Base-by-base conservation (phyloP, 1,140 invertebrate species). In the Brachionus rotundiformis region DNA sequence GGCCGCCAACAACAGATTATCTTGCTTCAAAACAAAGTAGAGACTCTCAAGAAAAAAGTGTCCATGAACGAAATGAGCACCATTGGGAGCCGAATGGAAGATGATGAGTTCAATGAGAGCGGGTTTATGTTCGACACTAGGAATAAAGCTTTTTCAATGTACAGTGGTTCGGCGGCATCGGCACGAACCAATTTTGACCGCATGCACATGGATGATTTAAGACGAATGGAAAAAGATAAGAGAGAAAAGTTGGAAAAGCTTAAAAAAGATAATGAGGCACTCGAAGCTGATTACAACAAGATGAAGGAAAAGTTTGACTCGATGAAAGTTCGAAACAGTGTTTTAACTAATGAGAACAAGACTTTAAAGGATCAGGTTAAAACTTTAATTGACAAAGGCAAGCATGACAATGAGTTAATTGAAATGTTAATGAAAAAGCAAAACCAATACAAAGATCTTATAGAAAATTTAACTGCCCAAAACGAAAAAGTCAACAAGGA, bases 371-470 rank as follows among this genome's bases (percentile, higher is more conserved):
- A 85, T 63, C 86, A 87, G 49, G 83, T 86, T 63, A 82, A 86
- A 82, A 86, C 84, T n/a, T 82, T 87, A 44, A 75, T 86, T 41
- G 84, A 86, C 27, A 87, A 87, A 83, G 85, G 86, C 23, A 83
- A 85, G 80, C 86, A 87, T 84, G 87, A 87, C 81, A 84, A 87
- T 84, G 86, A 87, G 80, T 83, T 87, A 13, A 85, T 87, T 41
- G 80, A 84, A 10, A 39, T 79, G 49, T 65, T 82, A 11, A 47
- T 63, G 59, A 59, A 85, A 83, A 86, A 86, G 77, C 85, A 86
- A 76, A 82, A 25, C 19, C 84, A 86, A 65, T 76, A 87, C 81
- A 86, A 85, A 49, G 54, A 84, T 13, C 47, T 85, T 81, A 76
- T 87, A 33, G 86, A 86, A 10, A 79, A 29, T 11, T 10, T 79